A percentile compares a stretch with the other conserved stretches of the same genome.
phyloP scores from a whole-genome alignment of 2,113 vertebrate species.

The Paralichthys olivaceus region DNA sequence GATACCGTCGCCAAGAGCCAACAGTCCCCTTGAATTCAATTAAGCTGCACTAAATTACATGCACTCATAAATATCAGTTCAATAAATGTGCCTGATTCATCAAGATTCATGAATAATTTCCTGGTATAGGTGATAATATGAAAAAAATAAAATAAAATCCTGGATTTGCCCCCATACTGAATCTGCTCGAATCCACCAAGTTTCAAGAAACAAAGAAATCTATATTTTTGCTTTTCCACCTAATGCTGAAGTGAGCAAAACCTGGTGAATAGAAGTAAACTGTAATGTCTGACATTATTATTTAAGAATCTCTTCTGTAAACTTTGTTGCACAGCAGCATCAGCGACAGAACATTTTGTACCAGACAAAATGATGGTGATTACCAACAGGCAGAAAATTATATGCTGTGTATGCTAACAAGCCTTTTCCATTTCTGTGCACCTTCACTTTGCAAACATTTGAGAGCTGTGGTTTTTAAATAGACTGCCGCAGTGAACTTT shows the following conservation, averaged over 20 bases:
- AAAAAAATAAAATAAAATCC: no score
- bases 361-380: constrained; percentile 17
- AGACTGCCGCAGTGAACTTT: not conserved
- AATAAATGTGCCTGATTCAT: not conserved
- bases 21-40: not conserved
- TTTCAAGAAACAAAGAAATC: not conserved
- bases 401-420: constrained; percentile 4
- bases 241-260: not conserved
- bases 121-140: no score
- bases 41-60: not conserved
- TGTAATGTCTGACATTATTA: not conserved
- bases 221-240: not conserved
- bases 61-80: no score
- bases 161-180: no score
- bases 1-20: not conserved
- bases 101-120: no score
- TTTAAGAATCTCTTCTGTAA: no score
- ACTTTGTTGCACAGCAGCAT: constrained; percentile 6
- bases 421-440: not conserved
- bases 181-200: no score
- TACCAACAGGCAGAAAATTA: constrained; percentile 37
- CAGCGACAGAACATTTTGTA: constrained; percentile 32
- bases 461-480: not conserved
- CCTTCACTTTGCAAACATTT: not conserved
- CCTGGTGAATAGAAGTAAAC: not conserved